Evolutionary conservation across 2,797 vertebrate species (phyloP).

Genomic region (Halcyon smyrnensis): DNA sequence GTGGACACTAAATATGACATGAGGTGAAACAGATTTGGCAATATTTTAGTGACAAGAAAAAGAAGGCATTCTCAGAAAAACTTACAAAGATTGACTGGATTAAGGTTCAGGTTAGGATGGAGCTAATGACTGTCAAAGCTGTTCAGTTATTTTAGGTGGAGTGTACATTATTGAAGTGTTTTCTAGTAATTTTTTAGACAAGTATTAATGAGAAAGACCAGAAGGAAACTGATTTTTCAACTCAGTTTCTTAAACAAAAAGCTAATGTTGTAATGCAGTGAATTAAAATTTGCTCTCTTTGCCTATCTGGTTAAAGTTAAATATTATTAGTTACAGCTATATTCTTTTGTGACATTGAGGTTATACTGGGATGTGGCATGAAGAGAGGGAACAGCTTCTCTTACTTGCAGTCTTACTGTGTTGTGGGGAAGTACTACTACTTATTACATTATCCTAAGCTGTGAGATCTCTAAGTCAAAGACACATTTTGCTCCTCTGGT

Average conservation of each 20-base stretch:
- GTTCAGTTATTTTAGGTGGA: background rate
- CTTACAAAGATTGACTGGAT: background rate
- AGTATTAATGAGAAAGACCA: background rate
- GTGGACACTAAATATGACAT: background rate
- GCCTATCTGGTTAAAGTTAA: background rate
- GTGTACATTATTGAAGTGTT: background rate
- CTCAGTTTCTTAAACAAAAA: background rate
- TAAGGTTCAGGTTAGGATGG: background rate
- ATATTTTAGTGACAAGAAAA: background rate
- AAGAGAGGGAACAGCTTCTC: background rate
- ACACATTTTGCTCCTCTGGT: background rate
- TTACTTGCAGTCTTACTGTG: background rate
- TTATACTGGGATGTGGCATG: background rate
- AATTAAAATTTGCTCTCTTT: background rate
- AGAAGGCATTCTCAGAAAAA: background rate
- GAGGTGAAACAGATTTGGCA: background rate
- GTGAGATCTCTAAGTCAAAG: background rate
- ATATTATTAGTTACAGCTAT: background rate
- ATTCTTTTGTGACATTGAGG: background rate
- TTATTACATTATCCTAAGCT: background rate
- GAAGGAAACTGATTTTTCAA: background rate
- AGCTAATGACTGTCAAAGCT: background rate
- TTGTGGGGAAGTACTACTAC: background rate
- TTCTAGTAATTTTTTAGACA: background rate
- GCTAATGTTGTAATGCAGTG: background rate